phyloP scores from a whole-genome alignment of 2,113 vertebrate species.

The Electrona antarctica region DNA sequence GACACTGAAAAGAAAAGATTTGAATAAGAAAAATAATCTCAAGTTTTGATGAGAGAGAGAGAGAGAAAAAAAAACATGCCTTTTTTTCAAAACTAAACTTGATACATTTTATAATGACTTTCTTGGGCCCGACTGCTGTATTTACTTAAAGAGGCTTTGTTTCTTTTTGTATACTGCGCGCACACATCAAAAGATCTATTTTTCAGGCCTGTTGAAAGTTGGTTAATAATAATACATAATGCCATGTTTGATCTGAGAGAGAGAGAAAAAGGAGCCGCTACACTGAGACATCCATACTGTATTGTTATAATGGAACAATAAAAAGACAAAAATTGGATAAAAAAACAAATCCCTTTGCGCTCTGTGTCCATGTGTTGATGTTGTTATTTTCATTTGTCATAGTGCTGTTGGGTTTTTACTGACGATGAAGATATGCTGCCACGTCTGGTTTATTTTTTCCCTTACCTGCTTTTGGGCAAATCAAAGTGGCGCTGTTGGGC shows the following conservation, averaged over 20 bases:
- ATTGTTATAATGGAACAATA: constrained; percentile 77
- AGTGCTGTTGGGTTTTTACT: constrained; percentile 76
- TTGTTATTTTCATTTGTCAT: constrained; percentile 75
- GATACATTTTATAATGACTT: constrained; percentile 77
- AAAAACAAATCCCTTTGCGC: constrained; percentile 62
- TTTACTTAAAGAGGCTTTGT: constrained; percentile 79
- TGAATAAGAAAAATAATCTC: constrained; percentile 29
- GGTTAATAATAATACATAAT: constrained; percentile 47
- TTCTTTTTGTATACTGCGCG: constrained; percentile 77
- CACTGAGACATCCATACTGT: constrained; percentile 71
- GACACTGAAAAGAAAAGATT: constrained; percentile 54
- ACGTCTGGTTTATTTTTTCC: constrained; percentile 84
- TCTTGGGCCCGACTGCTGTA: constrained; percentile 70
- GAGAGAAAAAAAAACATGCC: constrained; percentile 68
- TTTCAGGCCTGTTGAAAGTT: constrained; percentile 72
- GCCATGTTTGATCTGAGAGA: constrained; percentile 67
- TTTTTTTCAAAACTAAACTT: constrained; percentile 79
- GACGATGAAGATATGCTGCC: constrained; percentile 78
- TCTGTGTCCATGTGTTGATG: constrained; percentile 70
- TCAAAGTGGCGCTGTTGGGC: constrained; percentile 54
- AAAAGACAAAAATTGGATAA: constrained; percentile 70
- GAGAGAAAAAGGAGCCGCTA: constrained; percentile 60
- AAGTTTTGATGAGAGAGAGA: constrained; percentile 27
- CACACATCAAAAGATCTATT: constrained; percentile 75
- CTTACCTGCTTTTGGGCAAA: constrained; percentile 91